Evolutionary conservation across 2,113 vertebrate genomes (phyloP), one percentile per base, ranked within the genome.

Genomic region (Alethe castanea): DNA sequence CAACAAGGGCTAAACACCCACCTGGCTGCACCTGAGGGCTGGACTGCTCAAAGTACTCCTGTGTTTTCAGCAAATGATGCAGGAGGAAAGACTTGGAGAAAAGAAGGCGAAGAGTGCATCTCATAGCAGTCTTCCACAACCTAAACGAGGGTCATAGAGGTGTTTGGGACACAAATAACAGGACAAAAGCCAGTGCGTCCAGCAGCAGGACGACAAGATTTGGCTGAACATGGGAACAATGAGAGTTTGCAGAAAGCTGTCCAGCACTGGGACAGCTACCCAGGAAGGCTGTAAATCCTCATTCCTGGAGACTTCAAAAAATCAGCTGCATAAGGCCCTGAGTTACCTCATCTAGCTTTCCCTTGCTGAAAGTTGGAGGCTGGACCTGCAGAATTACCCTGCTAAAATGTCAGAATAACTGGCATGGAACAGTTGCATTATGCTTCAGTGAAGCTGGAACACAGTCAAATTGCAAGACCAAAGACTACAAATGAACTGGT

Each of bases 91-190:
- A 33, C 5, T 31, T 25, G 8, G 25, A 74, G 69, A 60, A 86
- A 29, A 84, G 26, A 79, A 86, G 23, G 44, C 4, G 25, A 91
- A 71, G 19, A 40, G 50, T 28, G 23, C 19, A 65, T 12, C 38
- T 26, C 53, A n/a, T 1, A 45, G 42, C 31, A 35, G 35, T 19
- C 24, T 61, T 78, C 19, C 22, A 62, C 12, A 7, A 40, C 3
- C 6, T 86, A 38, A 64, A 83, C 0, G 0, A 7, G 14, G 16
- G 17, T 15, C 35, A n/a, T 2, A 19, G 22, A 44, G 19, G 24
- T 19, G 20, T 54, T 42, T 8, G 3, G 35, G 44, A 19, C 35
- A 76, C 29, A 60, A 64, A 11, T 22, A 54, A 67, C 10, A 72
- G 54, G 54, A 69, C 11, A 73, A 72, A 71, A 77, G 9, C 25